Evolutionary conservation across 1,140 invertebrate species (phyloP), one percentile per base, ranked within the genome.

Genomic region (Ditylenchus dipsaci): DNA sequence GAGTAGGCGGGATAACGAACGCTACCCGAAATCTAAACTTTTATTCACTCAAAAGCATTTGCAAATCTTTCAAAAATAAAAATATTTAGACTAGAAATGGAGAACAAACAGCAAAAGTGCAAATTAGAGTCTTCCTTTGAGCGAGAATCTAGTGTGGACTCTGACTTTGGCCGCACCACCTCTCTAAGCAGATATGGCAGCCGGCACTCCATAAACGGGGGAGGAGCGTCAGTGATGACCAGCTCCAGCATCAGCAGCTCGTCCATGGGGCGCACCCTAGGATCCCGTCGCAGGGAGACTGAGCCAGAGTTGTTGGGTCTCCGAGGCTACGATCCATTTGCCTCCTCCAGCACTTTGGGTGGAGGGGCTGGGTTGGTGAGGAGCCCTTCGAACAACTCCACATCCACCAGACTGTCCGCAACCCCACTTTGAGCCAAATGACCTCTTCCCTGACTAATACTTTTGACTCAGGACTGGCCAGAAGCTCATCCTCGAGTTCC

Each of bases 41-140:
- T n/a, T n/a, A n/a, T n/a, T n/a, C n/a, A n/a, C n/a, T n/a, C n/a
- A n/a, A n/a, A n/a, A n/a, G n/a, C n/a, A n/a, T n/a, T n/a, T n/a
- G n/a, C n/a, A n/a, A n/a, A n/a, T n/a, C n/a, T n/a, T n/a, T n/a
- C n/a, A n/a, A n/a, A n/a, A n/a, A n/a, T n/a, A n/a, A n/a, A 53
- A 0, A 49, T 33, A 65, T 73, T 67, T 59, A 68, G 72, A 67
- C 43, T 81, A n/a, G 77, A 79, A 60, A 62, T 30, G 30, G 77
- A 79, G 57, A 79, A 77, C 60, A 65, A 65, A 17, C 64, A 70
- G 11, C 69, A 71, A 57, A 72, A 70, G 29, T 60, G 61, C 56
- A 71, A 69, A 49, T 45, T 80, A 23, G 77, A 79, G 27, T 33
- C 63, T 13, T 33, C 26, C 7, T 58, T 68, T 43, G 30, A 76